Evolutionary conservation across 2,113 vertebrate genomes (phyloP).

Genomic region (Triplophysa siluroides): DNA sequence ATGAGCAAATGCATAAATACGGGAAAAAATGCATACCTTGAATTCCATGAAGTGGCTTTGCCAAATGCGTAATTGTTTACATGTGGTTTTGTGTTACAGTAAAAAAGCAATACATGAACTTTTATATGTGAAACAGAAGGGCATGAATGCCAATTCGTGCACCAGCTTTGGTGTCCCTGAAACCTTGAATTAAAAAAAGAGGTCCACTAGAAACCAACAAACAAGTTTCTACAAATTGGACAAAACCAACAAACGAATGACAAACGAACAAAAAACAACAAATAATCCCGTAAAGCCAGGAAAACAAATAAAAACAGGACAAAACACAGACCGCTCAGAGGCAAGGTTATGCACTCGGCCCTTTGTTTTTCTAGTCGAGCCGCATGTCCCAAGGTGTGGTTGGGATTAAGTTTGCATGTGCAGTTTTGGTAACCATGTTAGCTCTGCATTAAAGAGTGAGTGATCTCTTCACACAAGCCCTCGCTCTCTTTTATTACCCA

Average conservation of each 20-base stretch:
- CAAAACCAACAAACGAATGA: neutral
- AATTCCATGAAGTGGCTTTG: no score
- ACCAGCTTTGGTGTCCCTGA: no score
- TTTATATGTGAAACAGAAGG: no score
- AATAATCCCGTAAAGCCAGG: neutral
- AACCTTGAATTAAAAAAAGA: no score
- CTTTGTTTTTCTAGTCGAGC: constrained; percentile 29
- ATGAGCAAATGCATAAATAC: no score
- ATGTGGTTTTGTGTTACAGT: no score
- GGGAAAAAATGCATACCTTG: no score
- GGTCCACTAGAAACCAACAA: no score
- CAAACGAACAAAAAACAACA: neutral
- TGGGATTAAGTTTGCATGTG: constrained; percentile 50
- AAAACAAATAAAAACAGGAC: constrained; percentile 9
- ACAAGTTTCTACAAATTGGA: no score
- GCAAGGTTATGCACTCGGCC: constrained; percentile 15
- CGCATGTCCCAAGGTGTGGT: constrained; percentile 18
- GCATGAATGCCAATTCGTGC: no score
- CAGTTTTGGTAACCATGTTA: constrained; percentile 51
- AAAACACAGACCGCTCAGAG: constrained; percentile 2
- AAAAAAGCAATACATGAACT: no score
- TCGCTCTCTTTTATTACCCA: constrained; percentile 46
- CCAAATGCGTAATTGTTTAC: no score
- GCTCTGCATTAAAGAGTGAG: constrained; percentile 51
- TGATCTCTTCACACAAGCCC: constrained; percentile 34